Evolutionary conservation across 2,113 vertebrate species (phyloP).

Genomic region (Ictidomys tridecemlineatus): DNA sequence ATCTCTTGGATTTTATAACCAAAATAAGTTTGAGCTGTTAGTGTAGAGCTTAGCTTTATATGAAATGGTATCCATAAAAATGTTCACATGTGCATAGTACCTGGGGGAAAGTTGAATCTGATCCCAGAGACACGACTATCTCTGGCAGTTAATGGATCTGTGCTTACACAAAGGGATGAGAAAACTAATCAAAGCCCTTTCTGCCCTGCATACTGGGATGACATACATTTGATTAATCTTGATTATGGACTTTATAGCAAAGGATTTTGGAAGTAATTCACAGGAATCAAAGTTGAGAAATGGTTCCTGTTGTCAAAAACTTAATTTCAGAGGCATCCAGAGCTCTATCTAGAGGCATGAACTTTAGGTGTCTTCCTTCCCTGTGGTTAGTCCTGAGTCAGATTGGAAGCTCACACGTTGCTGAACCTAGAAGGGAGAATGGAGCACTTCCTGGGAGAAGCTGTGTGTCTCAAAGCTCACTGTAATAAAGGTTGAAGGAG

Average conservation of each 20-base stretch:
- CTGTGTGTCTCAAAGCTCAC: background rate
- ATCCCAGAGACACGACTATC: background rate
- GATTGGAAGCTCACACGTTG: accelerated
- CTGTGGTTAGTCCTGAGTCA: too few relatives aligned
- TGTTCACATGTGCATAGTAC: background rate
- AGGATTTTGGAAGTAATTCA: background rate
- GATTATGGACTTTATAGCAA: background rate
- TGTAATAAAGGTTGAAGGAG: background rate
- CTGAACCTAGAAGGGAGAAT: background rate
- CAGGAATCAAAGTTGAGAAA: background rate
- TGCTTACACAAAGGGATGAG: background rate
- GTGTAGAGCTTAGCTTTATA: background rate
- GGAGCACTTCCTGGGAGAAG: background rate
- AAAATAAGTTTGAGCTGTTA: background rate
- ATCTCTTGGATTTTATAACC: background rate
- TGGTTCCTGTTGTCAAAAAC: background rate
- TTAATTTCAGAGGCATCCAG: background rate
- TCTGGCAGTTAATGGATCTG: background rate
- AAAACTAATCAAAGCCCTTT: background rate
- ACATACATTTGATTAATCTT: background rate
- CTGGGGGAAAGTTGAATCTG: background rate
- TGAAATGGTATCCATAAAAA: background rate
- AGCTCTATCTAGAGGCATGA: background rate
- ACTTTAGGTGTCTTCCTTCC: background rate
- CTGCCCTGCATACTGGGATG: background rate